Evolutionary conservation across 2,888 invertebrate genomes (phyloP).

Genomic region (Parnassius orleans): DNA sequence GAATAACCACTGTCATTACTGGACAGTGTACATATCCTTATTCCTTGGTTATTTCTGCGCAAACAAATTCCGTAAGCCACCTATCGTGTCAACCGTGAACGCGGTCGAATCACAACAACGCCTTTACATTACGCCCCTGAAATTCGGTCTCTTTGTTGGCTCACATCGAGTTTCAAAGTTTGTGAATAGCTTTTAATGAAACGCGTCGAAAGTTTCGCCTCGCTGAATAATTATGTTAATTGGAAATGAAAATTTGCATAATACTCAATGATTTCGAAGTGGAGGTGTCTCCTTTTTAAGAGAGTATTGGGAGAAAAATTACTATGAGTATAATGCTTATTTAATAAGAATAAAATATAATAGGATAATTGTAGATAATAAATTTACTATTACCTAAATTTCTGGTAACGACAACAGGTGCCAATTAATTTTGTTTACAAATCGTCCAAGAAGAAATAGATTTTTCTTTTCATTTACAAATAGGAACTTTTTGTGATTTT

Average conservation of each 20-base stretch:
- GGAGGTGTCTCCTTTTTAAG: conserved; percentile 4
- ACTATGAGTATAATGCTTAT: neutral
- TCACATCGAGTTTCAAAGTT: conserved; percentile 19
- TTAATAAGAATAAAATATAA: too few relatives aligned
- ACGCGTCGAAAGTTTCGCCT: conserved; percentile 21
- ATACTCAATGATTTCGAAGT: conserved; percentile 21
- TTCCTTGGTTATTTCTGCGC: too few relatives aligned
- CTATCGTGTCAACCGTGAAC: neutral
- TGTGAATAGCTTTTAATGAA: conserved; percentile 26
- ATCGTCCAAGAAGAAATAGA: too few relatives aligned
- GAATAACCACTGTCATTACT: too few relatives aligned
- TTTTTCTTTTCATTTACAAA: too few relatives aligned
- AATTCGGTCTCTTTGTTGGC: conserved; percentile 12
- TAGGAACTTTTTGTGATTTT: too few relatives aligned
- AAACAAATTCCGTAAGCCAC: neutral
- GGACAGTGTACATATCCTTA: too few relatives aligned
- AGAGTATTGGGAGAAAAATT: neutral
- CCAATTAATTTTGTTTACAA: too few relatives aligned
- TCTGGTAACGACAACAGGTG: too few relatives aligned
- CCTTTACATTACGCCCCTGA: conserved; percentile 5
- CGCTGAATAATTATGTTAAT: conserved; percentile 27
- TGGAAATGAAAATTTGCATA: conserved; percentile 23
- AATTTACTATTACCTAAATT: too few relatives aligned
- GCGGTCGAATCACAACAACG: neutral
- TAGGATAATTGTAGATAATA: too few relatives aligned